phyloP scores from a whole-genome alignment of 2,797 vertebrate genomes.

The Argentina silus region DNA sequence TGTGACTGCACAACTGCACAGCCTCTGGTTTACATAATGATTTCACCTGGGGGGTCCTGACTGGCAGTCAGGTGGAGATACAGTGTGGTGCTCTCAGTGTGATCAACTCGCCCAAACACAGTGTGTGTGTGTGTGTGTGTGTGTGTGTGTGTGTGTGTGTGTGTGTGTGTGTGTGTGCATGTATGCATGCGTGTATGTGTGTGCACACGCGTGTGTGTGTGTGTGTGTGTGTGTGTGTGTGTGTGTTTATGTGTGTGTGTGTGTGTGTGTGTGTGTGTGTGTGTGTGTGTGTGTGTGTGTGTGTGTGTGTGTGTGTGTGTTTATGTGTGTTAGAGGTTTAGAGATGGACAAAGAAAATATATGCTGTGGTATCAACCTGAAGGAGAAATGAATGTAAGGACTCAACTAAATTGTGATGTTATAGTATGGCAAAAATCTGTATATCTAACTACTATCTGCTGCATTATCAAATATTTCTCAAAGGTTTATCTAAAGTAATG shows the following conservation, averaged over 20 bases:
- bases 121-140: not conserved
- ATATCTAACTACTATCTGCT: not conserved
- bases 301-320: not conserved
- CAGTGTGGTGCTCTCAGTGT: constrained; percentile 68
- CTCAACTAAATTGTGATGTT: not conserved
- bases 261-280: not conserved
- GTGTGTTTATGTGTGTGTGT: not conserved
- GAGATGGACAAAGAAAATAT: no score
- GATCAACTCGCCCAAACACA: constrained; percentile 33
- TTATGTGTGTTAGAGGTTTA: not conserved
- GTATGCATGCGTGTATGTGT: not conserved
- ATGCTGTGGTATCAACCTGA: not conserved
- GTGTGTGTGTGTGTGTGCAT: not conserved
- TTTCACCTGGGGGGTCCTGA: constrained; percentile 72
- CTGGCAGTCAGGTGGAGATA: constrained; percentile 67
- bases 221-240: constrained; percentile 3
- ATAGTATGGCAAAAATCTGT: not conserved
- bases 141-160: constrained; percentile 2
- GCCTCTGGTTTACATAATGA: constrained; percentile 71
- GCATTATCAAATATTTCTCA: not conserved
- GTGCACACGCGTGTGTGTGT: not conserved
- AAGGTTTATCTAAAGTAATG: not conserved
- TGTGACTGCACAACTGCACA: constrained; percentile 55
- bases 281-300: not conserved
- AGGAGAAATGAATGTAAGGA: not conserved